Evolutionary conservation across 2,797 vertebrate genomes (phyloP).

Genomic region (Anas bernieri): DNA sequence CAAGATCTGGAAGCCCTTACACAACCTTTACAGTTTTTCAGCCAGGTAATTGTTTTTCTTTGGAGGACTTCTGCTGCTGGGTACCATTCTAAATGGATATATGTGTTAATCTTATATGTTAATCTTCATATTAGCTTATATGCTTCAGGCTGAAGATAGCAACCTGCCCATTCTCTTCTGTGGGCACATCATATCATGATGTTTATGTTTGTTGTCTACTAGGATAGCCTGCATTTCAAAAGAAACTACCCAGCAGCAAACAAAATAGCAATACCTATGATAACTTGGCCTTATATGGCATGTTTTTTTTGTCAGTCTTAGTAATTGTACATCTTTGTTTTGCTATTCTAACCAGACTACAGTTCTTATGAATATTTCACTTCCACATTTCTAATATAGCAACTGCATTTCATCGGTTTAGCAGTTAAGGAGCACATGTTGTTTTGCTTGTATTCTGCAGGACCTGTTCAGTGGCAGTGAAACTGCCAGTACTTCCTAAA

Average conservation of each 20-base stretch:
- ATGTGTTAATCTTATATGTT: background rate
- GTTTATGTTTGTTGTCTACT: background rate
- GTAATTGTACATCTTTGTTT: background rate
- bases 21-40: constrained; percentile 81
- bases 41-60: constrained; percentile 77
- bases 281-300: background rate
- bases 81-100: background rate
- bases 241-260: background rate
- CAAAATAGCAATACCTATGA: background rate
- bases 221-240: background rate
- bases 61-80: background rate
- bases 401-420: background rate
- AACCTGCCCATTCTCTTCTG: background rate
- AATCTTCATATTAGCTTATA: background rate
- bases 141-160: background rate
- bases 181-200: background rate
- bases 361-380: constrained; percentile 10
- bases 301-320: background rate
- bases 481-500: constrained; percentile 72
- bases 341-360: background rate
- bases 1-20: constrained; percentile 80
- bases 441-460: constrained; percentile 70
- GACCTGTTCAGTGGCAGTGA: constrained; percentile 74
- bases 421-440: background rate
- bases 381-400: constrained; percentile 23